Base-by-base conservation (phyloP, 2,113 vertebrate genomes). In the Accipiter cooperii region DNA sequence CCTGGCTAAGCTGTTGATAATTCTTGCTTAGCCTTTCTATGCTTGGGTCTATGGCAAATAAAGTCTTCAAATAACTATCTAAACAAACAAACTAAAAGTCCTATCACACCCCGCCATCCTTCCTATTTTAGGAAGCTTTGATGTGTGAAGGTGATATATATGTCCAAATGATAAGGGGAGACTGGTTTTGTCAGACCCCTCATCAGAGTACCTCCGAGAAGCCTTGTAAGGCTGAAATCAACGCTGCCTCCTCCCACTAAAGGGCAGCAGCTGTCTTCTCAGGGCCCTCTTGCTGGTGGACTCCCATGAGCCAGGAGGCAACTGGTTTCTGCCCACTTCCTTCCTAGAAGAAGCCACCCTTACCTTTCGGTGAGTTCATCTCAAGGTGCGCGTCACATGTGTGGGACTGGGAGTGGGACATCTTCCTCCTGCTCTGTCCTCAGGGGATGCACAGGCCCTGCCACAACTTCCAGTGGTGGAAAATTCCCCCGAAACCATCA, bases 381-480 rank as follows among this genome's bases (percentile, higher is more conserved):
- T 55, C 51, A 49, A 64, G 57, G 12, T 36, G 40, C 1, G 1
- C 13, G 8, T 22, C 25, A 12, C 2, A 2, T 15, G 33, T 0
- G 1, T 76, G 63, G 77, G 26, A 34, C 77, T 21, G 15, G 26
- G 26, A n/a, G 29, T n/a, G 42, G 49, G 28, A 29, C 49, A 17
- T 29, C 47, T 49, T 82, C 55, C 36, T 69, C 57, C 49, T 38
- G 6, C 28, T 51, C 49, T 29, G 10, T 70, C 70, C 47, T n/a
- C 21, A 28, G 38, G 36, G n/a, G 16, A 13, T 25, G 18, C 19
- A 16, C 22, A 12, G 33, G 33, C 36, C 31, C 42, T 38, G 24
- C 42, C 51, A 57, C 33, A 15, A 3, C 16, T 38, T 70, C 52
- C 34, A 25, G 6, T 31, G 20, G 34, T n/a, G 44, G 51, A 66